phyloP scores from a whole-genome alignment of 2,113 vertebrate species.

The Suricata suricatta region DNA sequence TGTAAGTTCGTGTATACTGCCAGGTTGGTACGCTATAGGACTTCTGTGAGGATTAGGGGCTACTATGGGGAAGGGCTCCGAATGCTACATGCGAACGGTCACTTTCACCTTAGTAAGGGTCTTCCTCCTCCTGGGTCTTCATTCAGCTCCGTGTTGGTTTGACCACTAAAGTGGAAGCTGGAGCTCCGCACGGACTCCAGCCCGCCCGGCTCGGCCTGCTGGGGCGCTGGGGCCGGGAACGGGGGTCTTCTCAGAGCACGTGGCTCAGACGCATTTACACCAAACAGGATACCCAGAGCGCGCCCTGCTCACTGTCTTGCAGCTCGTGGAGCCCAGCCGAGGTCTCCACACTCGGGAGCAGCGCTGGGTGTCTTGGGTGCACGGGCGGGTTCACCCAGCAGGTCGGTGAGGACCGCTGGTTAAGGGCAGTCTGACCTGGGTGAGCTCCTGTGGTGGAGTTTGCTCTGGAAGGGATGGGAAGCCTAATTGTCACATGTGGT shows the following conservation, averaged over 20 bases:
- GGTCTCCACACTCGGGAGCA: accelerated
- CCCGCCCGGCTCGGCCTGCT: background rate
- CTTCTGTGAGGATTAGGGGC: background rate
- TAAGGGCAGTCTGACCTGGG: background rate
- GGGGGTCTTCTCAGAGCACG: accelerated
- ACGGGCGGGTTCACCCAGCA: accelerated
- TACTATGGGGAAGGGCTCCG: background rate
- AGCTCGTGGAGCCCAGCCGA: accelerated
- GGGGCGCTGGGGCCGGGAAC: accelerated
- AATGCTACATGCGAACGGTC: background rate
- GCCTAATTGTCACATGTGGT: background rate
- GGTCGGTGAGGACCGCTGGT: accelerated
- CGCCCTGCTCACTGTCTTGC: accelerated
- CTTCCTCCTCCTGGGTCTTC: background rate
- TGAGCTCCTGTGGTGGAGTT: background rate
- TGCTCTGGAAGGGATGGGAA: background rate
- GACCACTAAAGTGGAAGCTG: background rate
- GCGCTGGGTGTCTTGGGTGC: accelerated
- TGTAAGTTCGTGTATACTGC: background rate
- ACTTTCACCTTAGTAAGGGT: background rate
- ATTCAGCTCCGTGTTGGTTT: background rate
- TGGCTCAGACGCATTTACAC: too few relatives aligned
- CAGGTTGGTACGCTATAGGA: background rate
- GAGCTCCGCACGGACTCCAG: accelerated
- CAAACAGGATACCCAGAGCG: too few relatives aligned